Evolutionary conservation across 2,888 invertebrate genomes (phyloP).

Genomic region (Lepidochitona cinerea): DNA sequence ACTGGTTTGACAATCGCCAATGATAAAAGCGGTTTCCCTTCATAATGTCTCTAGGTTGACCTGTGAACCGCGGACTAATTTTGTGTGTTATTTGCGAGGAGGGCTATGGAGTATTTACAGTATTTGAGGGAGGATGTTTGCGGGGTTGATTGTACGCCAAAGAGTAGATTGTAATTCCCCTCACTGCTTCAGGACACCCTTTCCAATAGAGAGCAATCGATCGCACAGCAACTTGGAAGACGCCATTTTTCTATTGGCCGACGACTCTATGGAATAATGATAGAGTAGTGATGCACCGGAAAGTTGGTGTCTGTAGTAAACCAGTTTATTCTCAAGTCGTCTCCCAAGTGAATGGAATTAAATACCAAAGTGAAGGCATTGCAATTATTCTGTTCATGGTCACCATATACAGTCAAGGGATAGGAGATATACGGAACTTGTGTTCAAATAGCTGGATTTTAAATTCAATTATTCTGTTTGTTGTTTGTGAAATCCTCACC

Average conservation of each 20-base stretch:
- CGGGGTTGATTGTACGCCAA: background rate
- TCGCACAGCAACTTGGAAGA: background rate
- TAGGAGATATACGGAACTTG: no score
- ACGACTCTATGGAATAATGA: background rate
- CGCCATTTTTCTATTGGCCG: background rate
- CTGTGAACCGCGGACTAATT: no score
- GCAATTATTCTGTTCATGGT: no score
- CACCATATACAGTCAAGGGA: no score
- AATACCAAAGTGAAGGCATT: no score
- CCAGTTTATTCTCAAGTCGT: background rate
- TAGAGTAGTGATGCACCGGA: background rate
- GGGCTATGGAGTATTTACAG: background rate
- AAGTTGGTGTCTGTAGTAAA: background rate
- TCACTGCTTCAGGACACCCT: background rate
- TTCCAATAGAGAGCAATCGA: background rate
- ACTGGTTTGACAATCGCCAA: no score
- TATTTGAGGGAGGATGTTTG: background rate
- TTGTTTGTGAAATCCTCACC: no score
- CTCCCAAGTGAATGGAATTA: background rate
- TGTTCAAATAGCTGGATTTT: no score
- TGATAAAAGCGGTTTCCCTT: no score
- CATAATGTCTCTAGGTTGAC: no score
- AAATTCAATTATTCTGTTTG: no score
- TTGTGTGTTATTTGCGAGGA: background rate
- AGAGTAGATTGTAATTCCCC: background rate